These are phyloP conservation scores for Drosophila birchii DNA, from an alignment of 2,888 invertebrate species.

Conservation along the genomic window DNA sequence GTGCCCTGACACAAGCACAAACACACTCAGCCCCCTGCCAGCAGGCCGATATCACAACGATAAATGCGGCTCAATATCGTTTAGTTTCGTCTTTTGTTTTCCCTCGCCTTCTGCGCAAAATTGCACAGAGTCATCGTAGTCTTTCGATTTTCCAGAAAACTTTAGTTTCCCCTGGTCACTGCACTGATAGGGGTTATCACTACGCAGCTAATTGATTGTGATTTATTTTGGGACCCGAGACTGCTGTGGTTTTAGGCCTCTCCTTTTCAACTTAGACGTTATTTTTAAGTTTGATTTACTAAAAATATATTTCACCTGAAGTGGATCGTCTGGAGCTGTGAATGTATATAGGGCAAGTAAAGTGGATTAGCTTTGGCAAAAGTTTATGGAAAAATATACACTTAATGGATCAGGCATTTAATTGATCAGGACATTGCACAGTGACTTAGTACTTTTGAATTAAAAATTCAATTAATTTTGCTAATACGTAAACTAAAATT, in stretches of 20 bases:
- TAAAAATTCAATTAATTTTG: no score
- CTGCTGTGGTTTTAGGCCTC: background rate
- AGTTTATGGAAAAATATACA: background rate
- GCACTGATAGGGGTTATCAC: constrained; percentile 35
- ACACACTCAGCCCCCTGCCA: constrained; percentile 31
- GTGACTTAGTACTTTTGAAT: background rate
- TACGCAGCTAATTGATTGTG: constrained; percentile 34
- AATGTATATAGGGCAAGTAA: background rate
- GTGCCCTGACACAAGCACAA: constrained; percentile 55
- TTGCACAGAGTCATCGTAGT: constrained; percentile 23
- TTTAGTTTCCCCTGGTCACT: constrained; percentile 16
- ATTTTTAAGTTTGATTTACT: constrained; percentile 29
- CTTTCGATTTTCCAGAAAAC: constrained; percentile 26
- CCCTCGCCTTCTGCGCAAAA: constrained; percentile 13
- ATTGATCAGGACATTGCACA: background rate
- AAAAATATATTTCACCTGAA: constrained; percentile 25
- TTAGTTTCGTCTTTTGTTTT: constrained; percentile 28
- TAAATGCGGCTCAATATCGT: constrained; percentile 47
- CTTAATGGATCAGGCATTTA: background rate
- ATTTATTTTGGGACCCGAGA: constrained; percentile 23
- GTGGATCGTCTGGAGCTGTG: background rate
- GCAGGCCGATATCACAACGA: constrained; percentile 30
- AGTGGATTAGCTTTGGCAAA: constrained; percentile 7
- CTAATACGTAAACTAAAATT: no score
- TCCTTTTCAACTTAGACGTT: constrained; percentile 4